A percentile compares a stretch with the other conserved stretches of the same genome.
Evolutionary conservation across 2,888 invertebrate species (phyloP).

Genomic region (Pasiphila rectangulata): DNA sequence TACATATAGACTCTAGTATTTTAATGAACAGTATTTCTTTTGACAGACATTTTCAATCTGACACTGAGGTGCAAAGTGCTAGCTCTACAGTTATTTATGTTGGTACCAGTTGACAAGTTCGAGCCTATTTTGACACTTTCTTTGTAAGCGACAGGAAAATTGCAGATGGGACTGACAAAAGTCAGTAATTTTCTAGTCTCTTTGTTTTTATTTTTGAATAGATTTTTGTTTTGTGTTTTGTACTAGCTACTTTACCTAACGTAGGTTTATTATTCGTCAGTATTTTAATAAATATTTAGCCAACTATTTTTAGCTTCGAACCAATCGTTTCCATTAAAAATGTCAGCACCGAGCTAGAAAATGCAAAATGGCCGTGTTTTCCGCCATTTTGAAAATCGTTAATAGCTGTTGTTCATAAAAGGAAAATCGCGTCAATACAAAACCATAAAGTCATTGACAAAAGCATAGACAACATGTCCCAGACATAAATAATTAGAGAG

Average conservation of each 20-base stretch:
- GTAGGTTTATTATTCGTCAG: too few relatives aligned
- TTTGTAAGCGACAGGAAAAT: neutral
- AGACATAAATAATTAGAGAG: constrained; percentile 22
- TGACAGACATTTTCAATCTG: constrained; percentile 3
- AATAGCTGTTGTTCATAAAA: too few relatives aligned
- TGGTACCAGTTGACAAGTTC: constrained; percentile 2
- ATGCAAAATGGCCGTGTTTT: neutral
- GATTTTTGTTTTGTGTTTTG: too few relatives aligned
- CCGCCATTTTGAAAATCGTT: neutral
- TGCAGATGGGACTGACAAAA: neutral
- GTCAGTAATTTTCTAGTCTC: neutral
- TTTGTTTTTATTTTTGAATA: neutral
- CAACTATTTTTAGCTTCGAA: neutral
- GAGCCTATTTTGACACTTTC: constrained; percentile 14
- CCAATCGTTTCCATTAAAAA: neutral
- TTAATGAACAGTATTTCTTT: too few relatives aligned
- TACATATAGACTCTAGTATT: too few relatives aligned
- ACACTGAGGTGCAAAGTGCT: constrained; percentile 7
- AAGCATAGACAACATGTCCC: constrained; percentile 16
- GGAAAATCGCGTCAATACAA: neutral
- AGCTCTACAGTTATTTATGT: neutral
- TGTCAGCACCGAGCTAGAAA: neutral
- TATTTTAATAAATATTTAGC: too few relatives aligned
- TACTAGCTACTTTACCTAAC: too few relatives aligned
- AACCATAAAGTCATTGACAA: constrained; percentile 2